Evolutionary conservation across 2,797 vertebrate species (phyloP).

Genomic region (Selene dorsalis): DNA sequence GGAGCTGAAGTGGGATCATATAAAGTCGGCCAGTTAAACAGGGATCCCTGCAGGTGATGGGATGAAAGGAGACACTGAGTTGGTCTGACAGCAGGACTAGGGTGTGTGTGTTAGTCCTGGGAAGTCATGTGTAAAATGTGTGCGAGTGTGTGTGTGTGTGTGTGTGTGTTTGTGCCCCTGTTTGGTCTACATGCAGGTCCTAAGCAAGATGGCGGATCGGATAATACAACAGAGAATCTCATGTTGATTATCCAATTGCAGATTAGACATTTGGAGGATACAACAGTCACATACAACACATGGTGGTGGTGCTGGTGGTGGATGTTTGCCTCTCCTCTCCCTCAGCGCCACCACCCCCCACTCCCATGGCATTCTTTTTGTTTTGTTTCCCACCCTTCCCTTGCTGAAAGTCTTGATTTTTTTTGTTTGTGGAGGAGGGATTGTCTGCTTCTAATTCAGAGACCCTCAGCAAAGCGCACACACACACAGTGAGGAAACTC

Average conservation of each 20-base stretch:
- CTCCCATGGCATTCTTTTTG: conserved; percentile 17
- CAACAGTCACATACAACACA: background rate
- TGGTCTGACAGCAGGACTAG: conserved; percentile 69
- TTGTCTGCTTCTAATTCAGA: conserved; percentile 55
- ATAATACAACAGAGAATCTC: conserved; percentile 9
- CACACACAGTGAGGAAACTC: conserved; percentile 21
- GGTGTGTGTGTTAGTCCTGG: conserved; percentile 32
- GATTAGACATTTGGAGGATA: conserved; percentile 1
- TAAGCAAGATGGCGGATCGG: conserved; percentile 14
- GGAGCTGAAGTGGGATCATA: conserved; percentile 34
- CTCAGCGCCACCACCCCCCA: no score
- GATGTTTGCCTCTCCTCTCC: conserved; percentile 1
- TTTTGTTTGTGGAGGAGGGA: conserved; percentile 36
- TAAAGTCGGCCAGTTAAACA: conserved; percentile 37
- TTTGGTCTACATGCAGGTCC: conserved; percentile 8
- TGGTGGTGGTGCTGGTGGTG: background rate
- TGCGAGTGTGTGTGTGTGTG: conserved; percentile 28
- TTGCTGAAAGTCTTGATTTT: conserved; percentile 36
- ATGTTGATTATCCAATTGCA: conserved; percentile 11
- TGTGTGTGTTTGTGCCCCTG: conserved; percentile 25
- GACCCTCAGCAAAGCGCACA: conserved; percentile 35
- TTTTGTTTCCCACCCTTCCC: conserved; percentile 51
- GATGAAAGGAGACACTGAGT: conserved; percentile 74
- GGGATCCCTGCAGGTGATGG: conserved; percentile 58
- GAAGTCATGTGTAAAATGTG: conserved; percentile 70